These are phyloP conservation scores for Eueides isabella DNA, from an alignment of 1,140 invertebrate species.

Conservation along the genomic window DNA sequence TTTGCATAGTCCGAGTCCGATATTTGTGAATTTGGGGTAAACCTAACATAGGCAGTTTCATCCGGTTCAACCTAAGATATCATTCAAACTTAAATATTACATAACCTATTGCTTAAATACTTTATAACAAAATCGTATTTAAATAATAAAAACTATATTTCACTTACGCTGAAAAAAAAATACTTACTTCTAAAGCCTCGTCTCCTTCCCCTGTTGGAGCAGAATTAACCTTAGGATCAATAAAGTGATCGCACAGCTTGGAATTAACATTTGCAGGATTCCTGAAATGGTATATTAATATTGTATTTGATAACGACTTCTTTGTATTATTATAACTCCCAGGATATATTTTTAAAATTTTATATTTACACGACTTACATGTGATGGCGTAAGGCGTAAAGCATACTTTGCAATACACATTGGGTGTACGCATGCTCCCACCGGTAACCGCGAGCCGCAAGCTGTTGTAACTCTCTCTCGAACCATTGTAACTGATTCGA, in stretches of 20 bases:
- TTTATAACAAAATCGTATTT: neutral
- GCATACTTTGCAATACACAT: slow-evolving; percentile 89
- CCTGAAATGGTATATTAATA: slow-evolving; percentile 38
- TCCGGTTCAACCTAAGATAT: slow-evolving; percentile 83
- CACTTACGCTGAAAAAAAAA: neutral
- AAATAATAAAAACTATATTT: neutral
- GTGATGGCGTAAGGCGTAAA: slow-evolving; percentile 82
- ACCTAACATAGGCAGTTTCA: slow-evolving; percentile 89
- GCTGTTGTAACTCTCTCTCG: slow-evolving; percentile 86
- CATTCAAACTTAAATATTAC: too few relatives aligned
- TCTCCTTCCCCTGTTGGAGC: slow-evolving; percentile 43
- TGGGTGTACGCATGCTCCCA: slow-evolving; percentile 93
- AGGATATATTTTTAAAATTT: neutral
- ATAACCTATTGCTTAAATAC: neutral
- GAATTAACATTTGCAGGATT: slow-evolving; percentile 62
- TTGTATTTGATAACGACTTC: neutral
- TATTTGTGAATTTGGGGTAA: slow-evolving; percentile 87
- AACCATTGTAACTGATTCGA: slow-evolving; percentile 85
- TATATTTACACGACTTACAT: slow-evolving; percentile 55
- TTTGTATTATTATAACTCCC: too few relatives aligned
- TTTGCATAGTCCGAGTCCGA: slow-evolving; percentile 88
- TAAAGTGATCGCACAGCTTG: slow-evolving; percentile 72
- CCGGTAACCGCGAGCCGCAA: slow-evolving; percentile 87
- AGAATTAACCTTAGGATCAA: slow-evolving; percentile 63
- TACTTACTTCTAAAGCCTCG: slow-evolving; percentile 54